Conservation (phyloP, 2,113 vertebrate genomes). For the Serinus canaria region DNA sequence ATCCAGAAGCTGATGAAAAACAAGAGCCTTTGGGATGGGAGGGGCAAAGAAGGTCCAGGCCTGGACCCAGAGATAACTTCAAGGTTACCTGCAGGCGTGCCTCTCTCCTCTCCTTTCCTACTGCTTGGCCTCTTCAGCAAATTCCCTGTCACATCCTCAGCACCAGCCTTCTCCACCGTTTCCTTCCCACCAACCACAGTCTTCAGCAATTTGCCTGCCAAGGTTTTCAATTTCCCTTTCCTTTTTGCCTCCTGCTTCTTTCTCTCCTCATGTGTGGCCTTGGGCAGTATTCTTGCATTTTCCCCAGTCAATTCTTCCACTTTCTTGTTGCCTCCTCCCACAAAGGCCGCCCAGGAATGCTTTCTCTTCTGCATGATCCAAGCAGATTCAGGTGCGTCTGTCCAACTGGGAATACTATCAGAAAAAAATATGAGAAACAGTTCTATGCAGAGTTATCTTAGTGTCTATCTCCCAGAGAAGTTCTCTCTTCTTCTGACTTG, state of each 20-base stretch:
- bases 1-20: background rate
- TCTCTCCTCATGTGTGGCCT: background rate
- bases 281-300: conserved; percentile 8
- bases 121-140: background rate
- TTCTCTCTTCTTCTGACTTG: background rate
- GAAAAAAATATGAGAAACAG: background rate
- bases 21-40: background rate
- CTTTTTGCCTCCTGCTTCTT: background rate
- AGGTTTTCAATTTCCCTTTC: background rate
- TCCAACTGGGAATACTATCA: background rate
- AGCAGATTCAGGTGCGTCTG: background rate
- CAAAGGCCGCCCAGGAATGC: background rate
- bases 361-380: conserved; percentile 23
- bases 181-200: background rate
- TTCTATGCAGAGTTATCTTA: background rate
- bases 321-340: background rate
- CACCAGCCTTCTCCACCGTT: background rate
- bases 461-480: background rate
- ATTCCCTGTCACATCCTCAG: background rate
- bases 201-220: conserved; percentile 31
- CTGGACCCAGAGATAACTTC: background rate
- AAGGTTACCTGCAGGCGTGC: conserved; percentile 5
- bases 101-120: background rate
- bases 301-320: background rate
- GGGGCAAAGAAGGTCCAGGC: background rate